Base-by-base conservation (phyloP, 2,797 vertebrate species). In the Columba guinea region DNA sequence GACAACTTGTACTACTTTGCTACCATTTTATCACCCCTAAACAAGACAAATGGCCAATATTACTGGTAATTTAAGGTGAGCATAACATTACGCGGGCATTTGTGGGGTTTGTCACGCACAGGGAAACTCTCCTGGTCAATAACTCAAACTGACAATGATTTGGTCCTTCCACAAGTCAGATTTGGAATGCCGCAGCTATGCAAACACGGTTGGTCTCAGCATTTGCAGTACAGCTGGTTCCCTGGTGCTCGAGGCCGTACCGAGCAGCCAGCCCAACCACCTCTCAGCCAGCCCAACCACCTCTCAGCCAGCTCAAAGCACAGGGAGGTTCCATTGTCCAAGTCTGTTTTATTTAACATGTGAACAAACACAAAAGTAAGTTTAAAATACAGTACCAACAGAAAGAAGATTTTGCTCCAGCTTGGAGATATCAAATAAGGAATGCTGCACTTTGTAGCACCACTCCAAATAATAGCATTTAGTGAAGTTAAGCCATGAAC, bases 401-500 rank as follows among this genome's bases (percentile, higher is more conserved):
- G 68, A 44, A 59, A 65, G 78, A 67, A 32, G 13, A 37, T 79
- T 94, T 90, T 48, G 21, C 34, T 63, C 13, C 21, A 10, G 21
- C 44, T 32, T 69, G 35, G 44, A 83, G 51, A 30, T 76, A 86
- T 83, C 95, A 96, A 95, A 96, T 87, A 96, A 68, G 77, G 95
- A 97, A 62, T 55, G 52, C 70, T 76, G 65, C 39, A 13, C 91
- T 96, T 79, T n/a, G 63, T 75, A 96, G 82, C 93, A 97, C 74
- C 81, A 90, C 76, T 96, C 81, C 80, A 84, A 77, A 49, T 80
- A 87, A 96, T 96, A 95, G 94, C 49, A 63, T 92, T 94, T 56
- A 78, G 95, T 52, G 48, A 96, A 97, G 88, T 97, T 94, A 95
- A 94, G 97, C 83, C 75, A 93, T 7, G 8, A 83, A 84, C 90